phyloP scores from a whole-genome alignment of 2,888 invertebrate species.

The Zygaena filipendulae region DNA sequence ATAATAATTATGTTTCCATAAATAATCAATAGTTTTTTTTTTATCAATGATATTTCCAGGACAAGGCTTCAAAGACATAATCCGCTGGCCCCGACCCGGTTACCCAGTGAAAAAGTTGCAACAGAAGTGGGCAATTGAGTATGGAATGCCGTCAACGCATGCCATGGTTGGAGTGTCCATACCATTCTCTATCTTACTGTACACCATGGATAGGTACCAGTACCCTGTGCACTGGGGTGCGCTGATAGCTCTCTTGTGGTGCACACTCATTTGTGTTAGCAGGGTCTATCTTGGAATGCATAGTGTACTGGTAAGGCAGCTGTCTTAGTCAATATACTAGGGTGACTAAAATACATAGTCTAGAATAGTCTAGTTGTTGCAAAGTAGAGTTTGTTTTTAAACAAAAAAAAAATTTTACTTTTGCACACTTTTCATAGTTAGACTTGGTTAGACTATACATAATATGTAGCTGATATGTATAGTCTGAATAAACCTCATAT shows the following conservation, averaged over 20 bases:
- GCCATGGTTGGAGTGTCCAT: slow-evolving; percentile 92
- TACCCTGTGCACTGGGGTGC: slow-evolving; percentile 72
- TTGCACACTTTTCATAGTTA: too few relatives aligned
- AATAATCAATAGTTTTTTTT: too few relatives aligned
- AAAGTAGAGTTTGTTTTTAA: too few relatives aligned
- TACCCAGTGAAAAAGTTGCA: slow-evolving; percentile 87
- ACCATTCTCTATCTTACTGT: slow-evolving; percentile 85
- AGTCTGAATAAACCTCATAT: too few relatives aligned
- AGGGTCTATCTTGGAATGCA: slow-evolving; percentile 95
- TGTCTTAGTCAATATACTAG: slow-evolving; percentile 3
- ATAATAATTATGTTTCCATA: too few relatives aligned
- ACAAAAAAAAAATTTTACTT: too few relatives aligned
- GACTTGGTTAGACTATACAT: too few relatives aligned
- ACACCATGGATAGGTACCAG: slow-evolving; percentile 83
- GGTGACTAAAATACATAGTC: too few relatives aligned
- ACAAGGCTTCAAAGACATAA: slow-evolving; percentile 89
- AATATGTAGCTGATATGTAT: too few relatives aligned
- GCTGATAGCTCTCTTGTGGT: slow-evolving; percentile 73
- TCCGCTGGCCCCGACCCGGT: slow-evolving; percentile 87
- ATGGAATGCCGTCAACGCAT: slow-evolving; percentile 96
- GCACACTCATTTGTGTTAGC: slow-evolving; percentile 83
- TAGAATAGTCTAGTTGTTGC: too few relatives aligned
- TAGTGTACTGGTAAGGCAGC: slow-evolving; percentile 79
- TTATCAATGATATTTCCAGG: too few relatives aligned
- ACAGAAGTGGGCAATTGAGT: slow-evolving; percentile 89